Evolutionary conservation across 2,113 vertebrate genomes (phyloP).

Genomic region (Epinephelus cyanopodus): DNA sequence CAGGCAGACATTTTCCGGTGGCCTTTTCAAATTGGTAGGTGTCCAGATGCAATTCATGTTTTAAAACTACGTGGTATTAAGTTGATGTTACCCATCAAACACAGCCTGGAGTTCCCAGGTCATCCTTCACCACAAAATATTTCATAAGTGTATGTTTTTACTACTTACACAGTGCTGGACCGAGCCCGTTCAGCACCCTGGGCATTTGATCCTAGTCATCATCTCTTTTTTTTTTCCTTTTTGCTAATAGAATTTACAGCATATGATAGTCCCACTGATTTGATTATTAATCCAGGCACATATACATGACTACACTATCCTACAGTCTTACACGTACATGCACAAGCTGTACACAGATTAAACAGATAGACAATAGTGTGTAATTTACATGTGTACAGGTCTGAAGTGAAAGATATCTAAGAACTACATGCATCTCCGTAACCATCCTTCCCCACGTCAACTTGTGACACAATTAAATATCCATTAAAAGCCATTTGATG

Average conservation of each 20-base stretch:
- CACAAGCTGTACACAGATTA: not conserved
- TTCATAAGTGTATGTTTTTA: not conserved
- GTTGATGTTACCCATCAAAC: not conserved
- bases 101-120: not conserved
- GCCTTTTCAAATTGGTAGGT: not conserved
- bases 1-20: not conserved
- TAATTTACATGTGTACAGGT: not conserved
- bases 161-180: too few species aligned
- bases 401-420: not conserved
- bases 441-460: not conserved
- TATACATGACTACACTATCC: not conserved
- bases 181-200: too few species aligned
- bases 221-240: too few species aligned
- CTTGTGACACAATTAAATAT: not conserved
- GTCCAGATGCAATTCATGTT: not conserved
- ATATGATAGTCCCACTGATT: not conserved
- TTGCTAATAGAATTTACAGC: not conserved
- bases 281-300: not conserved
- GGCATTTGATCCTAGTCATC: not conserved
- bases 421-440: not conserved
- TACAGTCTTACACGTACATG: not conserved
- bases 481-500: not conserved
- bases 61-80: not conserved
- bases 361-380: not conserved
- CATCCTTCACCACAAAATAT: not conserved